Evolutionary conservation across 2,888 invertebrate species (phyloP), one percentile per base, ranked within the genome.

Genomic region (Clanis bilineata): DNA sequence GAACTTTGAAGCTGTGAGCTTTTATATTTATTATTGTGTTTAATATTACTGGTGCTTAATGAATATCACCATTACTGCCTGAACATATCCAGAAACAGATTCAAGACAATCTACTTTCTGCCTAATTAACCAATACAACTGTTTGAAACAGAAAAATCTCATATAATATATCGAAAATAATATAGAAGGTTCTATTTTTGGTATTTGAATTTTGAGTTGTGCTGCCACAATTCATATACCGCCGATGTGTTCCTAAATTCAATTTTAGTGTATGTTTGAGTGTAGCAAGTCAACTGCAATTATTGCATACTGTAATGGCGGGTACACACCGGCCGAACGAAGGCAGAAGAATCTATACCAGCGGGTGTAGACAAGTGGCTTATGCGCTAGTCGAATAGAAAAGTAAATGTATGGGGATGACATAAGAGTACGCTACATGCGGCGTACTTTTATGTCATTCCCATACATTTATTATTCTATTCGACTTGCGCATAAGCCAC

Each of bases 231-330:
- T 51, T 51, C 51, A 28, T 51, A 51, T 51, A 51, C 32, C 51
- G 51, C 51, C 51, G 32, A 51, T 51, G 51, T 51, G 51, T 51
- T 51, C 51, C 51, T 51, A 51, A 51, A 51, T 51, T 51, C 51
- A 51, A 28, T 51, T 51, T 7, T 51, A 51, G 18, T 18, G 18
- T 47, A 32, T 18, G 28, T n/a, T 9, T 32, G 18, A 18, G 28
- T 32, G 47, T 15, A 15, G 51, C 32, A 10, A 32, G 32, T 32
- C 18, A 9, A 15, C 18, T 10, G 51, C 7, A 51, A 28, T 25
- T 15, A 25, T 15, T 47, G 25, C 22, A 44, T 44, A n/a, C 25
- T 22, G n/a, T n/a, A n/a, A n/a, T n/a, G n/a, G n/a, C n/a, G n/a
- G n/a, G n/a, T n/a, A n/a, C n/a, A n/a, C n/a, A n/a, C n/a, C n/a